Conservation (phyloP, 1,140 invertebrate species). For the Cyrtorhinus lividipennis region DNA sequence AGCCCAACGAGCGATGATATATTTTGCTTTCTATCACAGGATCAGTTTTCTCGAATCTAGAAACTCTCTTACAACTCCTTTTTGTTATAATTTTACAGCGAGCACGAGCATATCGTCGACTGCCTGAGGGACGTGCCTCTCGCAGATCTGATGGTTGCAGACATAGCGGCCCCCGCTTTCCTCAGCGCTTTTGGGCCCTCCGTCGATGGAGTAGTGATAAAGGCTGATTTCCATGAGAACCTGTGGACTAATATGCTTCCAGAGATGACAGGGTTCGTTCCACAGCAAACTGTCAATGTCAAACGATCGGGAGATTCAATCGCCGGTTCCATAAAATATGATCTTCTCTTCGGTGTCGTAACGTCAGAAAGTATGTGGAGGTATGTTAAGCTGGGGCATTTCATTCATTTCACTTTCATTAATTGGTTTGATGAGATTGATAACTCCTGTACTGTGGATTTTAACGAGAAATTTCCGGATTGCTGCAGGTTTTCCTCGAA, state of each 20-base stretch:
- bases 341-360: slow-evolving; percentile 68
- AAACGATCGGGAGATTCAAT: slow-evolving; percentile 33
- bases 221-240: slow-evolving; percentile 59
- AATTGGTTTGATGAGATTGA: no score
- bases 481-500: slow-evolving; percentile 38
- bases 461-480: background rate
- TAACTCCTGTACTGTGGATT: no score
- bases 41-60: no score
- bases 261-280: slow-evolving; percentile 25
- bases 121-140: slow-evolving; percentile 62
- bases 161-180: slow-evolving; percentile 68
- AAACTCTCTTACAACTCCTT: no score
- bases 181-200: slow-evolving; percentile 70
- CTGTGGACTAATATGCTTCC: slow-evolving; percentile 34
- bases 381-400: no score
- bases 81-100: slow-evolving; percentile 37
- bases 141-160: slow-evolving; percentile 58
- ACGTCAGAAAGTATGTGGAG: slow-evolving; percentile 69
- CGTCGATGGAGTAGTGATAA: slow-evolving; percentile 74
- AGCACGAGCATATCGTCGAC: slow-evolving; percentile 66
- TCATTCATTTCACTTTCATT: slow-evolving; percentile 27
- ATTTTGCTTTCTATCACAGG: no score
- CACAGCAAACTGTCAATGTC: slow-evolving; percentile 26
- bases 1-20: no score
- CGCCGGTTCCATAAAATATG: slow-evolving; percentile 45